Percentiles rank a stretch among this genome's conserved stretches.
These are phyloP conservation scores for Archocentrus centrarchus DNA, from an alignment of 2,113 vertebrate species.

Conservation along the genomic window DNA sequence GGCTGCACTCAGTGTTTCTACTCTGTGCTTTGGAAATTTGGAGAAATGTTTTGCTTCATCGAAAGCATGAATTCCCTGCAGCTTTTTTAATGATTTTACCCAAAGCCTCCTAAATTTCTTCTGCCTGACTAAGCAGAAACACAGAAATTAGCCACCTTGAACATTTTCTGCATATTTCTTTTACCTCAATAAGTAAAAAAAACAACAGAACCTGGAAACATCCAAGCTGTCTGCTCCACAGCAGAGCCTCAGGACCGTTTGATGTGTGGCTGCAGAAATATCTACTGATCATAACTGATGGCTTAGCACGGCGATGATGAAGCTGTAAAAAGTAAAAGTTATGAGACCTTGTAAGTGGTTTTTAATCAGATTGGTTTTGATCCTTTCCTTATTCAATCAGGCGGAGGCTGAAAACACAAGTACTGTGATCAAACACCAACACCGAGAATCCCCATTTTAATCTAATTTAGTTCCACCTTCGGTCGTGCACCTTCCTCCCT, in stretches of 20 bases:
- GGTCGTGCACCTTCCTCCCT: background rate
- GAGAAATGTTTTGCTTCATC: background rate
- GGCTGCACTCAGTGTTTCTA: background rate
- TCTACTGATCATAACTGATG: background rate
- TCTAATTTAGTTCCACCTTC: fast-evolving
- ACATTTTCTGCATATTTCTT: background rate
- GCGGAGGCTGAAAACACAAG: background rate
- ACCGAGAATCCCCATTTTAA: too few relatives aligned
- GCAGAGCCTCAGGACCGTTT: background rate
- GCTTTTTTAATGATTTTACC: background rate
- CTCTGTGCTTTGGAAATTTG: background rate
- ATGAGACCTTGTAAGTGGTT: background rate
- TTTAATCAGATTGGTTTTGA: background rate
- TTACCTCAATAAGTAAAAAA: background rate
- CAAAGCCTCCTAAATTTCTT: background rate
- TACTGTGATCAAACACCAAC: too few relatives aligned
- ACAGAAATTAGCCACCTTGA: background rate
- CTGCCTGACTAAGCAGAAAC: background rate
- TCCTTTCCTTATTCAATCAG: background rate
- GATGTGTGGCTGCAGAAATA: background rate
- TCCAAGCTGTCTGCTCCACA: background rate
- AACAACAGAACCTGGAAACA: background rate
- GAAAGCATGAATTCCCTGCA: background rate
- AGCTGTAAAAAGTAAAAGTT: background rate
- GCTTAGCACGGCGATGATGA: too few relatives aligned